These are phyloP conservation scores for Scomber japonicus DNA, from an alignment of 2,113 vertebrate species.

Conservation along the genomic window DNA sequence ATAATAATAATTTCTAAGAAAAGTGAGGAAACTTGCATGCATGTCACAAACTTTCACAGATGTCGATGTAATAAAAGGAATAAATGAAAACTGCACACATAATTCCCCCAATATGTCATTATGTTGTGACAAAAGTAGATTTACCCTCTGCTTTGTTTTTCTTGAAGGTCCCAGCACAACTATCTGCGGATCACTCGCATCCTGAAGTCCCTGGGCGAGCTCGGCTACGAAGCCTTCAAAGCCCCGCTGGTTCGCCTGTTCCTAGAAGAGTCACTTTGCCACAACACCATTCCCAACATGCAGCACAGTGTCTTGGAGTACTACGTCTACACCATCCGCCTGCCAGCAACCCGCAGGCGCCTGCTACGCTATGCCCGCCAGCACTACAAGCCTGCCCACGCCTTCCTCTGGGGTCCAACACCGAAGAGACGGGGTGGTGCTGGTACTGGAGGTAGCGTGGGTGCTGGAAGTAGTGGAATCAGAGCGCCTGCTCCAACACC, in stretches of 20 bases:
- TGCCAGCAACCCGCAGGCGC: slow-evolving; percentile 90
- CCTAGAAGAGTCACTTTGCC: slow-evolving; percentile 93
- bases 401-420: slow-evolving; percentile 96
- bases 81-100: no score
- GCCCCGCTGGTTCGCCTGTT: slow-evolving; percentile 93
- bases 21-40: no score
- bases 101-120: no score
- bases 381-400: slow-evolving; percentile 91
- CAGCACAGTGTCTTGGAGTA: slow-evolving; percentile 97
- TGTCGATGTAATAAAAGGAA: no score
- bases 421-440: slow-evolving; percentile 80
- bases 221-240: slow-evolving; percentile 97
- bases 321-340: slow-evolving; percentile 95
- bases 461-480: slow-evolving; percentile 70
- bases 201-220: slow-evolving; percentile 97
- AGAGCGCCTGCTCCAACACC: slow-evolving; percentile 73
- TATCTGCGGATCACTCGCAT: slow-evolving; percentile 98
- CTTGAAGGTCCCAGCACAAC: slow-evolving; percentile 95
- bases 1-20: no score
- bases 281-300: slow-evolving; percentile 93
- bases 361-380: slow-evolving; percentile 92
- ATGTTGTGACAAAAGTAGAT: no score
- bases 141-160: slow-evolving; percentile 1
- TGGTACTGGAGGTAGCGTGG: slow-evolving; percentile 73
- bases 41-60: no score